These are phyloP conservation scores for Cephalopholis sonnerati DNA, from an alignment of 2,113 vertebrate species.

Conservation along the genomic window DNA sequence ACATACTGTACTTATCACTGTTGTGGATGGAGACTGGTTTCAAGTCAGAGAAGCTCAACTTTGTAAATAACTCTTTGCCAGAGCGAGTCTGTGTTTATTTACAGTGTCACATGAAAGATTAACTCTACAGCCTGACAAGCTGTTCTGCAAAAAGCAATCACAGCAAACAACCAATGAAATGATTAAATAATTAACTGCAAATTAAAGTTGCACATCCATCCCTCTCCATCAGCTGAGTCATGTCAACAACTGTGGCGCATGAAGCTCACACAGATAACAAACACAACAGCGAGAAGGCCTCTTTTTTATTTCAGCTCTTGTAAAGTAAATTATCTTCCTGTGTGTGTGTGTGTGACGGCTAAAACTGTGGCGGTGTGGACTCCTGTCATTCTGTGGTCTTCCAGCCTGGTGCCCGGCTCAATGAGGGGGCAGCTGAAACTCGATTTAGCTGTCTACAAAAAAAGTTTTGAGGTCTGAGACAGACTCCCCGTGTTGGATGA, in stretches of 20 bases:
- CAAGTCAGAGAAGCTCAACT: neutral
- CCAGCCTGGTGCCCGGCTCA: constrained; percentile 20
- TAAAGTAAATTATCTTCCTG: neutral
- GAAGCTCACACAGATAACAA: neutral
- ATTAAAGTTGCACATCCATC: constrained; percentile 15
- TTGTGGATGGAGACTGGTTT: neutral
- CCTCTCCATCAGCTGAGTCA: constrained; percentile 15
- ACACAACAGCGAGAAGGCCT: neutral
- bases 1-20: neutral
- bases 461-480: constrained; percentile 27
- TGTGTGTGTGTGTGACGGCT: neutral
- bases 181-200: constrained; percentile 24
- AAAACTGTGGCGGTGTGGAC: neutral
- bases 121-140: neutral
- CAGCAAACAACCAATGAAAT: constrained; percentile 16
- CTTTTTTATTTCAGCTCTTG: neutral
- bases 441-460: constrained; percentile 39
- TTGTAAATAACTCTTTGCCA: neutral
- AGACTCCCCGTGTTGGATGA: constrained; percentile 15
- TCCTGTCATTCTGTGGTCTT: constrained; percentile 38
- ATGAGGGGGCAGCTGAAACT: constrained; percentile 21
- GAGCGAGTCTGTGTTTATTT: constrained; percentile 11
- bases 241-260: neutral
- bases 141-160: constrained; percentile 11
- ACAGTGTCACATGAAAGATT: neutral